A percentile compares a stretch with the other conserved stretches of the same genome.
phyloP scores from a whole-genome alignment of 1,140 invertebrate species.

The Dufourea novaeangliae region DNA sequence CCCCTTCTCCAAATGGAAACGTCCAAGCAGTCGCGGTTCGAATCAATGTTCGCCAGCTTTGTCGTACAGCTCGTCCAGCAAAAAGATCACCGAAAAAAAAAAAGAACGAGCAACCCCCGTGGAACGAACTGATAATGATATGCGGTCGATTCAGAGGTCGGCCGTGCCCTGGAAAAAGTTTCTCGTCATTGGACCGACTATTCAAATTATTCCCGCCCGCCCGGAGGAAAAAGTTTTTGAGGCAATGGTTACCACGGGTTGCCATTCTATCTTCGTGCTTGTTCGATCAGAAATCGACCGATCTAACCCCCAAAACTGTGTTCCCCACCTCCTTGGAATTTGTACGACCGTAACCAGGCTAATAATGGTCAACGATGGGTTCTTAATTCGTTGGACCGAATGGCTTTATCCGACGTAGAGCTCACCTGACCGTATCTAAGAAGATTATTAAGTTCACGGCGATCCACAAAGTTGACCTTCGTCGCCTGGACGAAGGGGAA shows the following conservation, averaged over 20 bases:
- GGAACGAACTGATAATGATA: constrained; percentile 63
- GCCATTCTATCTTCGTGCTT: constrained; percentile 29
- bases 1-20: constrained; percentile 26
- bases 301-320: no score
- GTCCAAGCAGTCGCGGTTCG: constrained; percentile 10
- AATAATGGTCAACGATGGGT: constrained; percentile 1
- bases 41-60: constrained; percentile 18
- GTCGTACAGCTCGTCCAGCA: constrained; percentile 8
- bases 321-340: no score
- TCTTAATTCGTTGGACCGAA: background rate
- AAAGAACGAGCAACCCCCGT: constrained; percentile 22
- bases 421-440: constrained; percentile 9
- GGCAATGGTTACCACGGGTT: constrained; percentile 32
- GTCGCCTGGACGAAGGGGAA: background rate
- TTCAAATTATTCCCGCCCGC: constrained; percentile 61
- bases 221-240: constrained; percentile 49
- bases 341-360: background rate
- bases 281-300: constrained; percentile 9
- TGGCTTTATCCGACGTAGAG: background rate
- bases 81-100: constrained; percentile 33
- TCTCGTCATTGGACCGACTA: constrained; percentile 61
- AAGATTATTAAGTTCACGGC: constrained; percentile 38
- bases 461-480: constrained; percentile 36
- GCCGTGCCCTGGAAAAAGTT: constrained; percentile 58
- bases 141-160: constrained; percentile 50